These are phyloP conservation scores for Agapornis roseicollis DNA, from an alignment of 2,113 vertebrate genomes.

Conservation along the genomic window DNA sequence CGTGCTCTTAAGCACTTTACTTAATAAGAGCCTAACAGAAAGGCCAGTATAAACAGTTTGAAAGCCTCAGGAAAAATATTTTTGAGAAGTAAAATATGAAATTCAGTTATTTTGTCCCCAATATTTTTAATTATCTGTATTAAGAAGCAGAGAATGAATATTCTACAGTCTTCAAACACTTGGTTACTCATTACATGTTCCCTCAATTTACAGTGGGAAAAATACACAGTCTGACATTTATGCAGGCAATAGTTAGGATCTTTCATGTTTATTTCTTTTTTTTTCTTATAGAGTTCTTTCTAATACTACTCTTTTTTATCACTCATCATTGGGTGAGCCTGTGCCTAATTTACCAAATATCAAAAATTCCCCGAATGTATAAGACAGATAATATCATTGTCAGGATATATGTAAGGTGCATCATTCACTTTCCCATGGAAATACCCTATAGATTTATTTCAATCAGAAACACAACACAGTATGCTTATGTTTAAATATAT, in stretches of 20 bases:
- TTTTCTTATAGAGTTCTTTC: not conserved
- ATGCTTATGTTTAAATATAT: not conserved
- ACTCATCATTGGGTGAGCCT: not conserved
- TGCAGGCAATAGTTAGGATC: not conserved
- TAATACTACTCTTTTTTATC: not conserved
- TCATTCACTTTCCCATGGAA: not conserved
- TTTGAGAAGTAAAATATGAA: not conserved
- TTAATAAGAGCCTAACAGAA: not conserved
- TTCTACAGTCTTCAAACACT: not conserved
- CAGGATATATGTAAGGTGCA: not conserved
- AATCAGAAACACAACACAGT: not conserved
- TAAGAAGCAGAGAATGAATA: not conserved
- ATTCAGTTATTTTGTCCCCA: not conserved
- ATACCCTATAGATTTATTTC: not conserved
- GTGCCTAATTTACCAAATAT: not conserved
- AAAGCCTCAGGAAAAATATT: not conserved
- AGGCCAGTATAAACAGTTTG: not conserved
- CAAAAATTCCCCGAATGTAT: not conserved
- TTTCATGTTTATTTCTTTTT: not conserved
- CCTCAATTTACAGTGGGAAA: not conserved
- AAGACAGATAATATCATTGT: not conserved
- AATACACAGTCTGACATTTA: not conserved
- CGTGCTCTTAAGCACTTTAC: not conserved
- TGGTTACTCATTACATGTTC: not conserved
- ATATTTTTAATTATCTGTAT: not conserved